A percentile compares a stretch with the other conserved stretches of the same genome.
Evolutionary conservation across 1,140 invertebrate species (phyloP).

Genomic region (Samia ricini): DNA sequence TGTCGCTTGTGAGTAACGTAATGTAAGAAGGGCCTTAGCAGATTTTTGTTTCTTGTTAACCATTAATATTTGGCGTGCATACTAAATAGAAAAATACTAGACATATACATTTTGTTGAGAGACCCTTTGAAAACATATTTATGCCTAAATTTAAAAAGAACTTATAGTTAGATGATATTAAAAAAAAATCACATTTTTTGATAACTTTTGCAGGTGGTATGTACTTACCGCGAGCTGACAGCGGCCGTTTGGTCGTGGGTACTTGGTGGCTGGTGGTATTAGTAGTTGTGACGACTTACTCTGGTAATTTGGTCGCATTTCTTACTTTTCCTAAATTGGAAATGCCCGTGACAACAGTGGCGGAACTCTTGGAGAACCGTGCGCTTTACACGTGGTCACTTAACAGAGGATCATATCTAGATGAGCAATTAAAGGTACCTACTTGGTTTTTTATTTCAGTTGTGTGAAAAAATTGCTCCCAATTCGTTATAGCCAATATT

Average conservation of each 20-base stretch:
- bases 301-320: slow-evolving; percentile 94
- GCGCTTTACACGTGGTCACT: slow-evolving; percentile 86
- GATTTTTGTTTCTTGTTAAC: too few relatives aligned
- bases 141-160: too few relatives aligned
- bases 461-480: not conserved
- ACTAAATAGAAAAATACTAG: too few relatives aligned
- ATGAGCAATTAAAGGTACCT: slow-evolving; percentile 79
- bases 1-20: too few relatives aligned
- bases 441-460: slow-evolving; percentile 2
- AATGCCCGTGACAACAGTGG: slow-evolving; percentile 84
- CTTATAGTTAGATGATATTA: too few relatives aligned
- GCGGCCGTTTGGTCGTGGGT: slow-evolving; percentile 91
- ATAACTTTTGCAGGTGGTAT: slow-evolving; percentile 87
- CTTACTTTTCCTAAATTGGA: slow-evolving; percentile 94
- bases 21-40: too few relatives aligned
- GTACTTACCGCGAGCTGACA: slow-evolving; percentile 89
- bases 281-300: slow-evolving; percentile 94
- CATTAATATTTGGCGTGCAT: too few relatives aligned
- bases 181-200: too few relatives aligned
- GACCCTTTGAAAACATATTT: too few relatives aligned
- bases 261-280: slow-evolving; percentile 96
- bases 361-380: slow-evolving; percentile 82
- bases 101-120: too few relatives aligned
- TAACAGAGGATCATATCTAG: slow-evolving; percentile 85
- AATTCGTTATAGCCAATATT: not conserved